Evolutionary conservation across 2,888 invertebrate genomes (phyloP).

Genomic region (Ephialtes manifestator): DNA sequence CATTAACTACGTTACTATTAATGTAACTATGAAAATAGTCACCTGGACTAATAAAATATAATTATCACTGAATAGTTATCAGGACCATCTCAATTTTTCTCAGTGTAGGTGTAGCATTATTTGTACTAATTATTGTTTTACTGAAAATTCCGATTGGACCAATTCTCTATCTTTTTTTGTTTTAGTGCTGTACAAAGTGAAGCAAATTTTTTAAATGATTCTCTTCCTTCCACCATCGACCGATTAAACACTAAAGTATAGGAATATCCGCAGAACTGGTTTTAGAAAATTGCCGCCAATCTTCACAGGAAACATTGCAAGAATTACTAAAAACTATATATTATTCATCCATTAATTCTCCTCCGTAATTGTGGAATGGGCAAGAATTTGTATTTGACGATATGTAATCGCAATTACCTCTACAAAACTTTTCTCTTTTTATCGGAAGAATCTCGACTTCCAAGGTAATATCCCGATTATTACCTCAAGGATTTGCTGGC

Average conservation of each 20-base stretch:
- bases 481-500: slow-evolving; percentile 22
- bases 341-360: too few relatives aligned
- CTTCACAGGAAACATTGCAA: neutral
- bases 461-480: slow-evolving; percentile 15
- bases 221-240: too few relatives aligned
- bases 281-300: neutral
- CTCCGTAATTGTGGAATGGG: too few relatives aligned
- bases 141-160: neutral
- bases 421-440: neutral
- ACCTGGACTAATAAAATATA: too few relatives aligned
- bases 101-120: neutral
- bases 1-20: too few relatives aligned
- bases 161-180: neutral
- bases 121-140: neutral
- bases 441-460: neutral
- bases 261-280: neutral
- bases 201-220: too few relatives aligned
- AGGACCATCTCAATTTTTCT: too few relatives aligned
- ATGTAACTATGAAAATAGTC: too few relatives aligned
- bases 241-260: too few relatives aligned
- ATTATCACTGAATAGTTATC: too few relatives aligned
- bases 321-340: neutral
- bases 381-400: neutral
- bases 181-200: too few relatives aligned
- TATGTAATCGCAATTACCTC: neutral